Evolutionary conservation across 2,113 vertebrate genomes (phyloP), one percentile per base, ranked within the genome.

Genomic region (Petroica traversi): DNA sequence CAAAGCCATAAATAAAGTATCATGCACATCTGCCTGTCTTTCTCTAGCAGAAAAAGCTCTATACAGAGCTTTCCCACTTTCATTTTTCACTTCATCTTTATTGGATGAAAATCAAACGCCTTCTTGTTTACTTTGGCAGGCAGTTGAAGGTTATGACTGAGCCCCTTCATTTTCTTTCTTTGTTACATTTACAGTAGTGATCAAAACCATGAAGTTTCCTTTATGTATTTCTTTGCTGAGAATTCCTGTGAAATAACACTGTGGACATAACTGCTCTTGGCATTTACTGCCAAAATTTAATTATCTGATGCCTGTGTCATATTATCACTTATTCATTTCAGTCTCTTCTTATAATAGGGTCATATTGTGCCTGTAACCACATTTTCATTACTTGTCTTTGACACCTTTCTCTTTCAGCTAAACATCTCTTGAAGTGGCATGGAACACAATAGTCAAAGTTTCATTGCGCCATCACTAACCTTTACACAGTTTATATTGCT

Each of bases 61-160:
- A 28, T 54, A 29, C 78, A 62, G 63, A 88, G 51, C 38, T 90
- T 82, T 89, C 79, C 62, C 67, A 88, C 59, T 93, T 96, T 76
- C 34, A 73, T 92, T 89, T 88, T 96, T 88, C 59, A 88, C 71
- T 93, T 94, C 4, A 22, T 92, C 75, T 92, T 88, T 92, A 41
- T 77, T 92, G 91, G 83, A 91, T 94, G 88, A 92, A 84, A 83
- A 92, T 73, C 90, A 96, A 86, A 93, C 1, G 28, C 92, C 69
- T 93, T 58, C 89, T 87, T 94, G 88, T 96, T 97, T 93, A 92
- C 58, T 94, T 88, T 94, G 85, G 85, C 88, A 88, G 87, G n/a
- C 78, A 81, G 64, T n/a, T 85, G 85, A 89, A 79, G 81, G 90
- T 89, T 96, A 15, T 85, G 88, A 86, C 83, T 73, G 89, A 83